Conservation (phyloP, 2,113 vertebrate species). For the Mellivora capensis region DNA sequence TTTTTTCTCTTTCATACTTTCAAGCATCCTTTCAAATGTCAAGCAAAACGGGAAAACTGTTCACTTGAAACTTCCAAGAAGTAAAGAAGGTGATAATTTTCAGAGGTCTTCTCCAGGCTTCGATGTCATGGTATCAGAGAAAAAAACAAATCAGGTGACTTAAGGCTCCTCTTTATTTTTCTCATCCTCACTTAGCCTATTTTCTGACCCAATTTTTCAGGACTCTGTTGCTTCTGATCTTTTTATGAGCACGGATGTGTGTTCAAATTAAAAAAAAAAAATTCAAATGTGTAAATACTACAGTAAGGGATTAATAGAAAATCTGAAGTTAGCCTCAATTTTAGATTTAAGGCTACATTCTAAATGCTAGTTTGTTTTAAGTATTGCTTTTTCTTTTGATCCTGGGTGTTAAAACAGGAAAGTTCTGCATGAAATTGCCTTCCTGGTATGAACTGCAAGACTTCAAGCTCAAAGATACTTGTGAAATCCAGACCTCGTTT, state of each 20-base stretch:
- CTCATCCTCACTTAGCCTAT: neutral
- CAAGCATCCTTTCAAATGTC: neutral
- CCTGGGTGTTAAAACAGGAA: neutral
- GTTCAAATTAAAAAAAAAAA: neutral
- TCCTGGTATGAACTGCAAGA: neutral
- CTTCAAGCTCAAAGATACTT: neutral
- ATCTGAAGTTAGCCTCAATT: neutral
- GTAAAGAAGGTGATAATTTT: neutral
- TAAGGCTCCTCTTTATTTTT: neutral
- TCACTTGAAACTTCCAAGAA: neutral
- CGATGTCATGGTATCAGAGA: neutral
- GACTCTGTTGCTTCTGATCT: neutral
- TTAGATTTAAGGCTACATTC: neutral
- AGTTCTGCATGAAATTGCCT: neutral
- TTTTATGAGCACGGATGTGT: neutral
- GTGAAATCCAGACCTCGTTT: conserved; percentile 36
- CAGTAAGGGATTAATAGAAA: neutral
- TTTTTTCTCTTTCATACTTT: neutral
- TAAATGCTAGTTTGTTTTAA: neutral
- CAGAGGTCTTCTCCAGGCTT: neutral
- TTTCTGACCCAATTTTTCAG: neutral
- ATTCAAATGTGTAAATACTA: neutral
- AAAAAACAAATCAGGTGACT: neutral
- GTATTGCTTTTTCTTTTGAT: neutral
- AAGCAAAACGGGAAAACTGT: neutral